Evolutionary conservation across 1,140 invertebrate species (phyloP), one percentile per base, ranked within the genome.

Genomic region (Tenebrio molitor): DNA sequence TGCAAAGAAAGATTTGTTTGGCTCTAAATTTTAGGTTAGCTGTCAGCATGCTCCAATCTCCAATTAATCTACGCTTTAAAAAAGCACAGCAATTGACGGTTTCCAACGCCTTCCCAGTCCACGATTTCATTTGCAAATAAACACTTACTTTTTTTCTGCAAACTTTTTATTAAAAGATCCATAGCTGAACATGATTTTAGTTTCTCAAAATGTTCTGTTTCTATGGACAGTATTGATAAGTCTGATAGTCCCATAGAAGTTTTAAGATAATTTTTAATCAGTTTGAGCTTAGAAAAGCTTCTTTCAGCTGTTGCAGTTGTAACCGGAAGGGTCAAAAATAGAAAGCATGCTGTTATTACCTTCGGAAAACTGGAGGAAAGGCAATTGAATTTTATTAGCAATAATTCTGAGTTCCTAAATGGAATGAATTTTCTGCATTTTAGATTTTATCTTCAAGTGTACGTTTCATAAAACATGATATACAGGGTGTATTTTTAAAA

Each of bases 251-350:
- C 73, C 72, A 77, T 77, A 74, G 73, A 67, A 67, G 64, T n/a
- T 67, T 25, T 64, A 10, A 64, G 33, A 53, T 77, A 76, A 71
- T 72, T 77, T 79, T 75, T 78, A 71, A 76, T 78, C 29, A 78
- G 72, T 77, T 77, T 79, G n/a, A n/a, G 75, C 72, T 80, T 77
- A 74, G 73, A 76, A 76, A 79, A 76, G 78, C 76, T 75, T 74
- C 71, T 79, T 76, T 75, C 71, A 69, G 72, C 76, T 2, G 67
- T 72, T 72, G 76, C 76, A 65, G 74, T 76, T 72, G 73, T 78
- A 74, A 79, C 76, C 74, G 78, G 74, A 79, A 79, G 78, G 68
- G 72, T 79, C 75, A 78, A 78, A 70, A 79, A 79, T 78, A 79
- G 74, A 78, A 70, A 70, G 23, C 39, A 70, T 36, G 77, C 74